These are phyloP conservation scores for Zeugodacus cucurbitae DNA, from an alignment of 1,140 invertebrate genomes.

Conservation along the genomic window DNA sequence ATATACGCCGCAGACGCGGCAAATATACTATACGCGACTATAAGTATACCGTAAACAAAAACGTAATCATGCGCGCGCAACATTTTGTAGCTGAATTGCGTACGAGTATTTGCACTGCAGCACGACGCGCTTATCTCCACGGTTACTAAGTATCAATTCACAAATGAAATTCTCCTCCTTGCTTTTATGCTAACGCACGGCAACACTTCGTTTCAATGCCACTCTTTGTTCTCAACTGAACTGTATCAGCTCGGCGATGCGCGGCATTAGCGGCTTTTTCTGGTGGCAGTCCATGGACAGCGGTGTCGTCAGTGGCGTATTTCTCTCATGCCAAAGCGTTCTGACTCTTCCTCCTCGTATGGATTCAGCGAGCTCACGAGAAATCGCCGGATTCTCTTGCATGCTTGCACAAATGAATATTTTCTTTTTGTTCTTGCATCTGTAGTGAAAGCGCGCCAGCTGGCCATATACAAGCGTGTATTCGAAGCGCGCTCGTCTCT, in stretches of 20 bases:
- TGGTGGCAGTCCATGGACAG: neutral
- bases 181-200: neutral
- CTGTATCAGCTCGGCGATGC: neutral
- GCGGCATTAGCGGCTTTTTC: neutral
- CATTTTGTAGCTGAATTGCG: neutral
- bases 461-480: neutral
- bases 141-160: neutral
- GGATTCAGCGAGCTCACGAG: neutral
- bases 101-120: neutral
- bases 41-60: neutral
- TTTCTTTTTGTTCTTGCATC: neutral
- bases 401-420: neutral
- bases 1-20: neutral
- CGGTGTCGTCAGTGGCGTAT: neutral
- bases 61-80: neutral
- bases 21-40: neutral
- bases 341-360: neutral
- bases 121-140: neutral
- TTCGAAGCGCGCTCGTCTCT: neutral
- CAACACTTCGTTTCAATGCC: slow-evolving; percentile 20
- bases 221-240: slow-evolving; percentile 36
- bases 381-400: neutral
- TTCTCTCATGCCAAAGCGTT: slow-evolving; percentile 4
- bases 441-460: neutral
- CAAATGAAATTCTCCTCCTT: neutral